phyloP scores from a whole-genome alignment of 2,113 vertebrate genomes.

The Paracanthobrama guichenoti region DNA sequence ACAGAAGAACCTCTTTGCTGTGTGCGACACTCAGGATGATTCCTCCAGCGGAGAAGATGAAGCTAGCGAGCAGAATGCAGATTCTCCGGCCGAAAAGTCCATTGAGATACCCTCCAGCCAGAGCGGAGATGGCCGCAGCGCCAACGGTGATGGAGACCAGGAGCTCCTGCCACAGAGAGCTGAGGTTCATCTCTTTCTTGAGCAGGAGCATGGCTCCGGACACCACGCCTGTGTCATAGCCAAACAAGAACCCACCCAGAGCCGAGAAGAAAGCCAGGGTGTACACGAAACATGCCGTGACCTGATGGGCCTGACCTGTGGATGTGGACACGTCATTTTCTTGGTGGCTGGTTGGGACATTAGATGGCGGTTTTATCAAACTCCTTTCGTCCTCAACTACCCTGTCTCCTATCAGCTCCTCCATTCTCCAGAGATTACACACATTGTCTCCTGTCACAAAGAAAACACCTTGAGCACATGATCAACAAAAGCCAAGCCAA shows the following conservation, averaged over 20 bases:
- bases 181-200: constrained; percentile 88
- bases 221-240: constrained; percentile 97
- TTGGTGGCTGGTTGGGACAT: constrained; percentile 69
- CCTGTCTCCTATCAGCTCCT: constrained; percentile 77
- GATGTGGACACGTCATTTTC: constrained; percentile 26
- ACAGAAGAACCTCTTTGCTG: constrained; percentile 83
- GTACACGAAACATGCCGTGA: constrained; percentile 79
- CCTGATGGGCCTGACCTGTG: constrained; percentile 66
- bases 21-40: constrained; percentile 77
- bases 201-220: constrained; percentile 94
- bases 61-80: constrained; percentile 88
- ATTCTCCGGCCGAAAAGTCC: constrained; percentile 81
- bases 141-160: constrained; percentile 92
- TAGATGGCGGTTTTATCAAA: constrained; percentile 72
- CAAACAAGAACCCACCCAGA: constrained; percentile 93
- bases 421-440: constrained; percentile 76
- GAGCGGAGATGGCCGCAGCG: constrained; percentile 86
- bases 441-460: constrained; percentile 78
- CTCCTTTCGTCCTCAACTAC: constrained; percentile 73
- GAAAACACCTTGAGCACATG: constrained; percentile 13
- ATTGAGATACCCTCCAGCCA: constrained; percentile 85
- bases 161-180: constrained; percentile 91
- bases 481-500: background rate
- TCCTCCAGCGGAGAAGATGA: constrained; percentile 83
- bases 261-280: constrained; percentile 83